Conservation (phyloP, 37 sponge, comb jelly and placozoan species). For the Geodia barretti region DNA sequence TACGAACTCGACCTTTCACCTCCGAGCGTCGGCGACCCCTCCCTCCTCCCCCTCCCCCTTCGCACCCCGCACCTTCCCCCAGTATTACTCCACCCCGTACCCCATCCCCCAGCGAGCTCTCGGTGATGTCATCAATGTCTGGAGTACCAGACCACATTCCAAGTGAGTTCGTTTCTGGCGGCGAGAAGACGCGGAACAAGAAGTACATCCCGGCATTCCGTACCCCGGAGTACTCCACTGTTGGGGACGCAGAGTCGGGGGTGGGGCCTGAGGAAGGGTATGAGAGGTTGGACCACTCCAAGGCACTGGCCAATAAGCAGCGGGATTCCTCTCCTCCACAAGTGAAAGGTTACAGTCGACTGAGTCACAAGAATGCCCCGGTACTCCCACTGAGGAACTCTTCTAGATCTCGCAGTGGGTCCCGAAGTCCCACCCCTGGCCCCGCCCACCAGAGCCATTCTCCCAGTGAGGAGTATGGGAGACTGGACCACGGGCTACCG, state of each 20-base stretch:
- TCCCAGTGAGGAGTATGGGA: background rate
- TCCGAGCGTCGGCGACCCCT: background rate
- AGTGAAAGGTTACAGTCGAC: background rate
- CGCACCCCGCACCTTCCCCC: background rate
- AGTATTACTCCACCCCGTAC: background rate
- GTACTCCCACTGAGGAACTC: background rate
- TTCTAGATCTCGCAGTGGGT: background rate
- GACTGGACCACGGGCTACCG: background rate
- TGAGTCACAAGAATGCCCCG: too few species aligned
- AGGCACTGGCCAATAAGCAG: background rate
- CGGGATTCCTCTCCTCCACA: too few species aligned
- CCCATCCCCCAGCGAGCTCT: background rate
- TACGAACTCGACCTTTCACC: background rate
- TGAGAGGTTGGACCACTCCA: background rate
- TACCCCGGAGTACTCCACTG: background rate
- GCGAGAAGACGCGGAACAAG: background rate
- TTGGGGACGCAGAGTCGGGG: background rate
- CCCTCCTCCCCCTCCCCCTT: background rate
- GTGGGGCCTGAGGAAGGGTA: background rate
- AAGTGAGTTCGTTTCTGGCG: background rate
- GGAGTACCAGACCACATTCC: background rate
- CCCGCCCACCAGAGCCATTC: background rate
- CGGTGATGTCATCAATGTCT: background rate
- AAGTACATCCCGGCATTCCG: background rate
- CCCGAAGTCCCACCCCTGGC: background rate